phyloP scores from a whole-genome alignment of 2,113 vertebrate species.

The Electrona antarctica region DNA sequence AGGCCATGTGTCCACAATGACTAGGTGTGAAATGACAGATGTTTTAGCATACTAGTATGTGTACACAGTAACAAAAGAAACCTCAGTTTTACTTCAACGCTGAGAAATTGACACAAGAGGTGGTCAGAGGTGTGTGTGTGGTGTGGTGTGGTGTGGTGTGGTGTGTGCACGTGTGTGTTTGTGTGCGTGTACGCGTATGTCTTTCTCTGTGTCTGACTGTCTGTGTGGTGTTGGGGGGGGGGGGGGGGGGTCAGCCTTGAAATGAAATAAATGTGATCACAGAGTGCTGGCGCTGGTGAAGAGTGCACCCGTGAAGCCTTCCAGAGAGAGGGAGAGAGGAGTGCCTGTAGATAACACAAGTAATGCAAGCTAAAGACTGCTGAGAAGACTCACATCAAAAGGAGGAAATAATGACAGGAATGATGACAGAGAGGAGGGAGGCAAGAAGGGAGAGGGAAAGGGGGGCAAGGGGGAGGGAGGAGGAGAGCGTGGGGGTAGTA shows the following conservation, averaged over 20 bases:
- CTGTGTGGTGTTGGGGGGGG: not conserved
- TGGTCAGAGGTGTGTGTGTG: too few species aligned
- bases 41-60: slow-evolving; percentile 1
- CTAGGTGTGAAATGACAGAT: slow-evolving; percentile 6
- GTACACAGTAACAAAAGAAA: slow-evolving; percentile 31
- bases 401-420: slow-evolving; percentile 81
- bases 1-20: slow-evolving; percentile 33
- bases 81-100: slow-evolving; percentile 23
- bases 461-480: slow-evolving; percentile 25
- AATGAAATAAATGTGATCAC: slow-evolving; percentile 71
- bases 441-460: slow-evolving; percentile 51
- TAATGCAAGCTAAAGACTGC: slow-evolving; percentile 74
- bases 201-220: too few species aligned
- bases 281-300: slow-evolving; percentile 65
- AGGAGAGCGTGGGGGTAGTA: slow-evolving; percentile 38
- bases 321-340: slow-evolving; percentile 67
- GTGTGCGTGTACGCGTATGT: too few species aligned
- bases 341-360: slow-evolving; percentile 69
- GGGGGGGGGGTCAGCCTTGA: slow-evolving; percentile 52
- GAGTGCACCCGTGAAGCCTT: slow-evolving; percentile 63
- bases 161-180: too few species aligned
- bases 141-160: too few species aligned
- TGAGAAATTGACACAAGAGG: too few species aligned
- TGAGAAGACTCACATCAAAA: slow-evolving; percentile 80
- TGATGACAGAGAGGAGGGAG: slow-evolving; percentile 74